Conservation (phyloP, 2,113 vertebrate genomes). For the Mixornis gularis region DNA sequence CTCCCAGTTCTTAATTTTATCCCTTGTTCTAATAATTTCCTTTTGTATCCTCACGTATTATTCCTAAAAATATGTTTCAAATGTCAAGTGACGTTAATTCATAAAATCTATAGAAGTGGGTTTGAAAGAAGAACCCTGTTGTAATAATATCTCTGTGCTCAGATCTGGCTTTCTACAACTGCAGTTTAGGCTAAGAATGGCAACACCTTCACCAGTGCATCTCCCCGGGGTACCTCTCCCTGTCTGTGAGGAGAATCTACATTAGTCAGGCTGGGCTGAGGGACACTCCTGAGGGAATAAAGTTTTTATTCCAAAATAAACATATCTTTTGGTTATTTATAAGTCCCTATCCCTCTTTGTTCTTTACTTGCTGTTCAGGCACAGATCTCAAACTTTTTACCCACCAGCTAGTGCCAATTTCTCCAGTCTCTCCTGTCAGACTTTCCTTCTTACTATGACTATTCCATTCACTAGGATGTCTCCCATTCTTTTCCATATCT, state of each 20-base stretch:
- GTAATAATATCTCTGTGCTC: not conserved
- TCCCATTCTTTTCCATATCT: not conserved
- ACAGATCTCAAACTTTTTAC: not conserved
- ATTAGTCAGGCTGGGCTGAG: not conserved
- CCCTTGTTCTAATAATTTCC: not conserved
- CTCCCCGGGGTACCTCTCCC: not conserved
- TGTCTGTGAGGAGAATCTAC: not conserved
- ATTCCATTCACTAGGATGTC: not conserved
- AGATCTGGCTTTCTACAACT: not conserved
- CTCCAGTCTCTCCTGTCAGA: not conserved
- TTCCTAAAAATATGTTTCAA: not conserved
- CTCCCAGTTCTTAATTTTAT: not conserved
- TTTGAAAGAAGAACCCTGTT: not conserved
- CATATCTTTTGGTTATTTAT: not conserved
- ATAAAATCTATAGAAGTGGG: not conserved
- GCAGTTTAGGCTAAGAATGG: not conserved
- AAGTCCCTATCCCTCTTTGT: not conserved
- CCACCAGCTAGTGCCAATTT: not conserved
- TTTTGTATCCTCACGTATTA: not conserved
- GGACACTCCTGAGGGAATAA: not conserved
- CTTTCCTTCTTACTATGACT: not conserved
- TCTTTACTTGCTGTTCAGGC: not conserved
- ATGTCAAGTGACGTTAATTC: not conserved
- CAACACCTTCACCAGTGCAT: not conserved
- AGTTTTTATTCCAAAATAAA: not conserved